Evolutionary conservation across 2,888 invertebrate genomes (phyloP).

Genomic region (Conchocele bisecta): DNA sequence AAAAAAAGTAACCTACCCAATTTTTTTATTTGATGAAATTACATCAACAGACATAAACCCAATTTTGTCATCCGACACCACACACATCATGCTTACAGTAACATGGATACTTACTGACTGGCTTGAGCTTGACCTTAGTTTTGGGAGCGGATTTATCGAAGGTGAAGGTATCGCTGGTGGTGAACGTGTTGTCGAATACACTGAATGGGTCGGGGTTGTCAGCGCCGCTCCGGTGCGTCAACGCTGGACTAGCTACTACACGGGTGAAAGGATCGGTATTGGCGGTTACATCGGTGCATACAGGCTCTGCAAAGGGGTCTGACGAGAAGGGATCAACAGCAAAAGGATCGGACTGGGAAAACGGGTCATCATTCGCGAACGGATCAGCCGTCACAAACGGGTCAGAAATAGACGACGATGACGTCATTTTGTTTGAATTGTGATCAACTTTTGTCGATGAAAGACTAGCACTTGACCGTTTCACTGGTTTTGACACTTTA

Average conservation of each 20-base stretch:
- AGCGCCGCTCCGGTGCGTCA: conserved; percentile 17
- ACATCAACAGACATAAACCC: no score
- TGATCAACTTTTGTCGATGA: no score
- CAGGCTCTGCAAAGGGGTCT: conserved; percentile 50
- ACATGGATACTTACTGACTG: no score
- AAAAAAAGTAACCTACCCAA: no score
- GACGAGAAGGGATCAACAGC: conserved; percentile 49
- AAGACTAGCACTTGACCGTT: no score
- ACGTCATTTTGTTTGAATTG: conserved; percentile 3
- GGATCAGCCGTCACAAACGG: conserved; percentile 64
- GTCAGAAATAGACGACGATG: conserved; percentile 41
- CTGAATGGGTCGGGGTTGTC: conserved; percentile 59
- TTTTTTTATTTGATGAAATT: no score
- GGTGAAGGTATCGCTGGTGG: conserved; percentile 55
- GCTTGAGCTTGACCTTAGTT: conserved; percentile 46
- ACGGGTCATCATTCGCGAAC: conserved; percentile 58
- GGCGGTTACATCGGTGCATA: conserved; percentile 19
- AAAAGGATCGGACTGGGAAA: conserved; percentile 30
- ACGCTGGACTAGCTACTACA: conserved; percentile 51
- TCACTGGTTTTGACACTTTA: no score
- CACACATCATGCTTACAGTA: no score
- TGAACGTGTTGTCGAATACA: conserved; percentile 62
- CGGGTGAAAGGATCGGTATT: conserved; percentile 60
- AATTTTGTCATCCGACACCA: no score
- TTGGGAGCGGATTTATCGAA: conserved; percentile 56